Evolutionary conservation across 2,888 invertebrate species (phyloP), one percentile per base, ranked within the genome.

Genomic region (Drosophila mimica): DNA sequence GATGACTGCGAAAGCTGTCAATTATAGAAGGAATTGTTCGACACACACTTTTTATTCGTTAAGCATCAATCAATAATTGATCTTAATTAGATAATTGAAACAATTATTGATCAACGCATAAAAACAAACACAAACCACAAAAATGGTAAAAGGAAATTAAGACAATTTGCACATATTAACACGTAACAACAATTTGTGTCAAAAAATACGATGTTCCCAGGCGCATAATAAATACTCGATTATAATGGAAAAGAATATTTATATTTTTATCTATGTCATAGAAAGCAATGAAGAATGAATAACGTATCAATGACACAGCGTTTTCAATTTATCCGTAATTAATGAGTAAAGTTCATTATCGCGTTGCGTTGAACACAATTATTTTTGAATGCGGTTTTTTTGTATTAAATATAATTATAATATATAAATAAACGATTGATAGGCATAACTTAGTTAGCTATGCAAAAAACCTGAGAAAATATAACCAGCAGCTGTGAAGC

Each of bases 111-210:
- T 31, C 4, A 28, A n/a, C 54, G 38, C 58, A 36, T 25, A 11
- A 17, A 36, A 54, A 15, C 1, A 33, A 17, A n/a, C 8, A 11
- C 15, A 30, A 17, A 4, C 4, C 17, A n/a, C 34, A 34, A n/a
- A 64, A 33, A 40, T 43, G 61, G 52, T 38, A n/a, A 52, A 54
- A 67, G 48, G 30, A 53, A 73, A 62, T 69, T 53, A 62, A 71
- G 54, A 56, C 54, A 52, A 63, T 59, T 69, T 43, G 63, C 53
- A 68, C 78, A 79, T 82, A 74, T 74, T 66, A 76, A 74, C 76
- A 74, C 81, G 77, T 83, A 80, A 76, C 51, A 74, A 59, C 65
- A 72, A 75, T 72, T 76, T 76, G 74, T 79, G 77, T 77, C 74
- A 68, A 57, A 58, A 72, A 51, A 46, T 43, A 15, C 54, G 28